phyloP scores from a whole-genome alignment of 2,888 invertebrate species.

The Doris montereyensis region DNA sequence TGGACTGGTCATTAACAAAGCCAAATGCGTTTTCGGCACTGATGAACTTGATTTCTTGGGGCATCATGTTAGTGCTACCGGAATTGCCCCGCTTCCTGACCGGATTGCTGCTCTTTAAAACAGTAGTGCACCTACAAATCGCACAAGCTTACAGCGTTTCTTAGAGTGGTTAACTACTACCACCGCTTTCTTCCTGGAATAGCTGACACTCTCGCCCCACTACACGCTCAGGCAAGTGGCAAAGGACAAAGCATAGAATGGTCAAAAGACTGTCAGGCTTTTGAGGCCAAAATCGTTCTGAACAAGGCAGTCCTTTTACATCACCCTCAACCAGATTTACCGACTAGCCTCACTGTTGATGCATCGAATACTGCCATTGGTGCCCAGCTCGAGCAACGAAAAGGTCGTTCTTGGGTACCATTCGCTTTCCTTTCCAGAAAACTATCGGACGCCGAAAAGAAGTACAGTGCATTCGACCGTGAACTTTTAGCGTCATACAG shows the following conservation, averaged over 20 bases:
- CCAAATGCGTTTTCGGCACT: background rate
- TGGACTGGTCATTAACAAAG: background rate
- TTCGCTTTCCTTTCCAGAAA: constrained; percentile 30
- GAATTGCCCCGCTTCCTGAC: constrained; percentile 20
- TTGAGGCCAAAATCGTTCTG: constrained; percentile 28
- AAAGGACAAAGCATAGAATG: too few relatives aligned
- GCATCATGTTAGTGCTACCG: too few relatives aligned
- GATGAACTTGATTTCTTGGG: background rate
- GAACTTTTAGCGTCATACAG: too few relatives aligned
- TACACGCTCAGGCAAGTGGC: constrained; percentile 32
- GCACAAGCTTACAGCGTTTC: background rate
- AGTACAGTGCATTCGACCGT: too few relatives aligned
- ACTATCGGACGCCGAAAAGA: too few relatives aligned
- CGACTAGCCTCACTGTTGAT: constrained; percentile 28
- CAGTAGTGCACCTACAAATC: background rate
- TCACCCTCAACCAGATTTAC: constrained; percentile 27
- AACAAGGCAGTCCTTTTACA: constrained; percentile 29
- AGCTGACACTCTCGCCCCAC: constrained; percentile 21
- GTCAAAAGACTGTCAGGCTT: constrained; percentile 8
- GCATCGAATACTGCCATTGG: constrained; percentile 25
- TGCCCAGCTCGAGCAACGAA: constrained; percentile 30
- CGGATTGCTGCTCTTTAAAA: background rate
- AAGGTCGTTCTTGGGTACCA: constrained; percentile 31
- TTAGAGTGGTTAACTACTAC: constrained; percentile 29
- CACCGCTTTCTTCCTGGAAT: too few relatives aligned